A percentile compares a stretch with the other conserved stretches of the same genome.
phyloP scores from a whole-genome alignment of 1,140 invertebrate genomes.

The Ceratina australensis region DNA sequence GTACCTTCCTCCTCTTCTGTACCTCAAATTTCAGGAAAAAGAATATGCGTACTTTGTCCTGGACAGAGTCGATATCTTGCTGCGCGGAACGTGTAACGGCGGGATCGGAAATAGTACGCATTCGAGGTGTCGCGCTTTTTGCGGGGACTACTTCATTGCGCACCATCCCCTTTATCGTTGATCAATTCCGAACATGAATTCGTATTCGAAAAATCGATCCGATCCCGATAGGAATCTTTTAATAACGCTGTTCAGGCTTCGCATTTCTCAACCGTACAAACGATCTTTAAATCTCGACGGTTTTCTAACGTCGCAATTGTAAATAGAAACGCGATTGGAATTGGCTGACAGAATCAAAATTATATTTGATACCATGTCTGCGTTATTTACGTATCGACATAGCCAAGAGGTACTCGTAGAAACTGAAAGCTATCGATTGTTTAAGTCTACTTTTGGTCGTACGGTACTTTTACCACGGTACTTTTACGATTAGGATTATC shows the following conservation, averaged over 20 bases:
- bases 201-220: neutral
- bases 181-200: neutral
- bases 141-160: neutral
- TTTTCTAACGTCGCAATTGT: slow-evolving; percentile 26
- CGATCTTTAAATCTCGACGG: neutral
- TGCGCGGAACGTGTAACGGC: neutral
- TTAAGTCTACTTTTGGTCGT: no score
- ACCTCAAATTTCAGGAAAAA: slow-evolving; percentile 60
- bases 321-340: slow-evolving; percentile 61
- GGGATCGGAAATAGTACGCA: neutral
- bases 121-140: neutral
- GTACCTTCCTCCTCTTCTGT: slow-evolving; percentile 36
- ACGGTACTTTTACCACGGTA: neutral
- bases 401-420: neutral
- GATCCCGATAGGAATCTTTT: neutral
- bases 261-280: neutral
- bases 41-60: slow-evolving; percentile 52
- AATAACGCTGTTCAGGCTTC: neutral
- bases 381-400: neutral
- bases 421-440: neutral
- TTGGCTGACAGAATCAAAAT: slow-evolving; percentile 57
- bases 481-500: slow-evolving; percentile 3
- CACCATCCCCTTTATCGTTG: neutral
- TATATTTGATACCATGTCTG: neutral
- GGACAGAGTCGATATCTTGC: slow-evolving; percentile 34